Evolutionary conservation across 1,140 invertebrate genomes (phyloP).

Genomic region (Bombus confusus): DNA sequence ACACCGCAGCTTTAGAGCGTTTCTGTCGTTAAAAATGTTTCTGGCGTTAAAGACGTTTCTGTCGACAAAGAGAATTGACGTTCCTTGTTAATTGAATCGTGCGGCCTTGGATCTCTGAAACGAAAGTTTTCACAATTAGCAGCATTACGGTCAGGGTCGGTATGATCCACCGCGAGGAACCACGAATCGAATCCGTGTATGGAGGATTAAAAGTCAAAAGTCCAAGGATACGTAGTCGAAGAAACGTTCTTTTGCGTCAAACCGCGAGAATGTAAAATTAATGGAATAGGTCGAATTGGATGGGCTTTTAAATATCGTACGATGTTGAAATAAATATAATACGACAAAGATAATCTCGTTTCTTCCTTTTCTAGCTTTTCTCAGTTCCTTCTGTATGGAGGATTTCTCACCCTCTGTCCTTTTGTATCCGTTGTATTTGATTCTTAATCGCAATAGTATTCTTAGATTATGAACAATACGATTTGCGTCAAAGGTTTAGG

Average conservation of each 20-base stretch:
- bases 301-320: not conserved
- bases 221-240: not conserved
- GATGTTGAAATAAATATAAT: not conserved
- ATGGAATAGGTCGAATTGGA: not conserved
- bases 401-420: no score
- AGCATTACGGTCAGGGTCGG: not conserved
- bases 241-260: not conserved
- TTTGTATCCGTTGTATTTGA: not conserved
- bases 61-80: slow-evolving; percentile 13
- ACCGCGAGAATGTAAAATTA: not conserved
- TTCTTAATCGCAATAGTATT: not conserved
- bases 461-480: not conserved
- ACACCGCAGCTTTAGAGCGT: slow-evolving; percentile 1
- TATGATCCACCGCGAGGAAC: not conserved
- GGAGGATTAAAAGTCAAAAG: slow-evolving; percentile 5
- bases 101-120: slow-evolving; percentile 4
- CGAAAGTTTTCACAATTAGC: not conserved
- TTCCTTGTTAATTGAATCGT: slow-evolving; percentile 25
- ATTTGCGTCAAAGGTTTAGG: not conserved
- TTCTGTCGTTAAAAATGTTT: slow-evolving; percentile 21
- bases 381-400: not conserved
- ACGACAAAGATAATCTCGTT: not conserved
- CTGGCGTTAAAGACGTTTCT: not conserved
- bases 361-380: no score
- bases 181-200: not conserved